Conservation (phyloP, 2,888 invertebrate genomes). For the Cremastinae sp. region DNA sequence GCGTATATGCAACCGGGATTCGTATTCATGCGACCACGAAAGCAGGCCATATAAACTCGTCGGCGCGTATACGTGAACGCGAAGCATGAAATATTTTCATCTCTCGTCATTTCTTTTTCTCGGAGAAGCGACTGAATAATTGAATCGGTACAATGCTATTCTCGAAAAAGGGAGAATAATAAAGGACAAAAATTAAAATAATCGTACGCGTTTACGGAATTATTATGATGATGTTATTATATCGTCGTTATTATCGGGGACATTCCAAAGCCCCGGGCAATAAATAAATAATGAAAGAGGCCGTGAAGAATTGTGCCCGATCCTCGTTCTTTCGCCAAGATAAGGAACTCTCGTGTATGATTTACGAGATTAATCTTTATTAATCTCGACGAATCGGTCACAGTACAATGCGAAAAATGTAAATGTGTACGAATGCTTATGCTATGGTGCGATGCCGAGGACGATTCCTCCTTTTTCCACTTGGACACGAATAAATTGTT, state of each 20-base stretch:
- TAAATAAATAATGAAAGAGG: conserved; percentile 28
- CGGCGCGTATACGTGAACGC: conserved; percentile 10
- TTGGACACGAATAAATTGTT: not conserved
- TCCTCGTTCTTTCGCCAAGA: conserved; percentile 21
- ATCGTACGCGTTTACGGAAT: not conserved
- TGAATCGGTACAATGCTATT: conserved; percentile 42
- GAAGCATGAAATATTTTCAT: not conserved
- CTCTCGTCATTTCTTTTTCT: conserved; percentile 22
- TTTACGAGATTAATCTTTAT: conserved; percentile 50
- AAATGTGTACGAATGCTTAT: not conserved
- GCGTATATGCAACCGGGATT: conserved; percentile 52
- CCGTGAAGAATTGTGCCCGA: conserved; percentile 29
- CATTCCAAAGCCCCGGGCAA: conserved; percentile 22
- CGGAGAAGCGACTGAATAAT: conserved; percentile 49
- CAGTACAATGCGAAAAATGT: not conserved
- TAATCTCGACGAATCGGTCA: conserved; percentile 38
- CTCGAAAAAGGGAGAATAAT: not conserved
- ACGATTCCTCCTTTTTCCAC: not conserved
- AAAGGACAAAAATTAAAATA: not conserved
- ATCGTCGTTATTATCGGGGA: conserved; percentile 24
- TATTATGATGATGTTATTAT: conserved; percentile 20
- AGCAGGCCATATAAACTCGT: conserved; percentile 35
- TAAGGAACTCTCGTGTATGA: conserved; percentile 27
- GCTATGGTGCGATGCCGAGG: not conserved
- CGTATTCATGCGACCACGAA: conserved; percentile 52